Conservation (phyloP, 2,113 vertebrate species). For the Lanius ludovicianus region DNA sequence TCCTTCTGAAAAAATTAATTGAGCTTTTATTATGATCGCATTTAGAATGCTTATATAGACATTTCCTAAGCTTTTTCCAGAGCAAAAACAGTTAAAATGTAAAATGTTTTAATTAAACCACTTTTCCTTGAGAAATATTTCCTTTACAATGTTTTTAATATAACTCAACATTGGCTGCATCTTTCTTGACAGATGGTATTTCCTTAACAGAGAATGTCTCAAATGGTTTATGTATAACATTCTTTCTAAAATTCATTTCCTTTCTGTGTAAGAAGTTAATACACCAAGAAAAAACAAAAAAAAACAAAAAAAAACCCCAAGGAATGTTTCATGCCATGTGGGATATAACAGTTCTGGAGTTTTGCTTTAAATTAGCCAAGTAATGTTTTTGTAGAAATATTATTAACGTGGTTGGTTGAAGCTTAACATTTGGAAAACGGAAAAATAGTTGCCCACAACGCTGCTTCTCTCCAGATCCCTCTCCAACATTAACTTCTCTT, state of each 20-base stretch:
- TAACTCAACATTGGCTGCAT: slow-evolving; percentile 52
- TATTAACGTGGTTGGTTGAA: background rate
- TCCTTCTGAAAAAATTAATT: background rate
- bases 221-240: slow-evolving; percentile 58
- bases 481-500: background rate
- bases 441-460: slow-evolving; percentile 1
- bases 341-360: slow-evolving; percentile 5
- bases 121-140: slow-evolving; percentile 22
- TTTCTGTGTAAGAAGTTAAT: slow-evolving; percentile 54
- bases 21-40: background rate
- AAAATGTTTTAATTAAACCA: slow-evolving; percentile 36
- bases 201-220: slow-evolving; percentile 53
- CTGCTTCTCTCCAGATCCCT: background rate
- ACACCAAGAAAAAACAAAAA: background rate
- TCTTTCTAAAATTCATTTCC: slow-evolving; percentile 67
- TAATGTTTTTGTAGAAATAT: slow-evolving; percentile 18
- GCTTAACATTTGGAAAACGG: background rate
- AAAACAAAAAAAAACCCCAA: background rate
- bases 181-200: slow-evolving; percentile 62
- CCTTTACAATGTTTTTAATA: slow-evolving; percentile 43
- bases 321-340: slow-evolving; percentile 27
- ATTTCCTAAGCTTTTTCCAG: background rate
- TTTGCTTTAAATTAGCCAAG: slow-evolving; percentile 36
- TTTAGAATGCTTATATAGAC: background rate
- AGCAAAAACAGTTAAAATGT: background rate